A percentile compares a stretch with the other conserved stretches of the same genome.
Conservation (phyloP, 2,888 invertebrate genomes). For the Diarsia dahlii region DNA sequence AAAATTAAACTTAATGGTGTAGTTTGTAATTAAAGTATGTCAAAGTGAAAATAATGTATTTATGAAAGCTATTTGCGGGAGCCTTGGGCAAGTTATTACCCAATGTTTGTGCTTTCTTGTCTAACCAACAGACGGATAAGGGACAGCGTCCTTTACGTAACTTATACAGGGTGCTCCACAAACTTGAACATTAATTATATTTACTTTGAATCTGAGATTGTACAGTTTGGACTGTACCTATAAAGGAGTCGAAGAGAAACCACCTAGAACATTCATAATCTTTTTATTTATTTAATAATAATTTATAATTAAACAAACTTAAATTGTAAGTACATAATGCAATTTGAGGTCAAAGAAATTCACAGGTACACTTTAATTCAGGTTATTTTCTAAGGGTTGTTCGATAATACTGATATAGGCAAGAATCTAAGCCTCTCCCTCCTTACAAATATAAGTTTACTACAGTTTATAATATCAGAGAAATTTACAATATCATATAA, state of each 20-base stretch:
- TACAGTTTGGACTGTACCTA: background rate
- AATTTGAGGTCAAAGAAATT: constrained; percentile 66
- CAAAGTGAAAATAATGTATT: constrained; percentile 46
- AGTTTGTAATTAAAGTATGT: constrained; percentile 27
- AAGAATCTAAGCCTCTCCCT: constrained; percentile 78
- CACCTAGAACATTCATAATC: constrained; percentile 60
- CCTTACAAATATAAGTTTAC: constrained; percentile 64
- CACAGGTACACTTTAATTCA: constrained; percentile 70
- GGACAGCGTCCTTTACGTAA: constrained; percentile 33
- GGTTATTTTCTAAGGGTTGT: constrained; percentile 56
- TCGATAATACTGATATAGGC: constrained; percentile 65
- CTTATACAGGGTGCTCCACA: constrained; percentile 33
- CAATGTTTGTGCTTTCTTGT: constrained; percentile 37
- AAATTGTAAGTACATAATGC: constrained; percentile 41
- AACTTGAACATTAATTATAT: constrained; percentile 56
- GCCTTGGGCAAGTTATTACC: constrained; percentile 36
- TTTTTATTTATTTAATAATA: constrained; percentile 64
- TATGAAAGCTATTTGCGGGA: constrained; percentile 36
- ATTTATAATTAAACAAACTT: constrained; percentile 58
- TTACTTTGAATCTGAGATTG: constrained; percentile 16
- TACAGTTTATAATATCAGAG: constrained; percentile 52
- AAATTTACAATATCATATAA: constrained; percentile 59
- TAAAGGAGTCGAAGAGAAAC: constrained; percentile 29
- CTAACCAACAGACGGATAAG: constrained; percentile 31
- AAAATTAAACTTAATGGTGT: constrained; percentile 9